Percentiles rank a stretch among this genome's conserved stretches.
phyloP scores from a whole-genome alignment of 1,140 invertebrate species.

The Chrysomallon squamiferum region DNA sequence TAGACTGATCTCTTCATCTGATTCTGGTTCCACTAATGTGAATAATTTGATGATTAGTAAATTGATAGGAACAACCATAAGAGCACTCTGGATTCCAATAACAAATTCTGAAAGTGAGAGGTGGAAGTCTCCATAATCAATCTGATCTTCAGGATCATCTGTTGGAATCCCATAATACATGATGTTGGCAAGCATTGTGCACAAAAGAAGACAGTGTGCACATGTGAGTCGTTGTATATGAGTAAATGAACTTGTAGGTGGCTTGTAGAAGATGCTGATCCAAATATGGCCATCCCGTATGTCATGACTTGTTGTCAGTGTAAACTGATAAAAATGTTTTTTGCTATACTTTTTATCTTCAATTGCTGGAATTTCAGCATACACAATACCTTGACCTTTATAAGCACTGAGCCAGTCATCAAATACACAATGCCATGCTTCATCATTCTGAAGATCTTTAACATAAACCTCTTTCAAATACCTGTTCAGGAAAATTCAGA shows the following conservation, averaged over 20 bases:
- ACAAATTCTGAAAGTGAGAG: constrained; percentile 32
- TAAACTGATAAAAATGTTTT: constrained; percentile 27
- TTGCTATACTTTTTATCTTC: constrained; percentile 37
- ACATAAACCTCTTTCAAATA: constrained; percentile 41
- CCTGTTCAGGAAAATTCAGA: no score
- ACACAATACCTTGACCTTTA: constrained; percentile 19
- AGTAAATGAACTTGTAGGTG: constrained; percentile 46
- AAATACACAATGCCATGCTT: constrained; percentile 40
- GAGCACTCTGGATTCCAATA: constrained; percentile 42
- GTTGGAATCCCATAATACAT: constrained; percentile 54
- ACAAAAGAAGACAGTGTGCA: constrained; percentile 45
- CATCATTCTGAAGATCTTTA: constrained; percentile 31
- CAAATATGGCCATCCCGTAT: constrained; percentile 47
- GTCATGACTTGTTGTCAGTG: constrained; percentile 44
- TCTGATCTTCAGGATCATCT: constrained; percentile 33
- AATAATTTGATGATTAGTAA: constrained; percentile 44
- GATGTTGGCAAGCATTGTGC: constrained; percentile 52
- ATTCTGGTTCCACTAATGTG: no score
- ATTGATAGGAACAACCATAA: constrained; percentile 49
- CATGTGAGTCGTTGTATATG: constrained; percentile 50
- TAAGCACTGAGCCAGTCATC: constrained; percentile 44
- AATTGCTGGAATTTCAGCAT: constrained; percentile 15
- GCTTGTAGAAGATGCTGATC: constrained; percentile 50
- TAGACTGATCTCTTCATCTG: no score
- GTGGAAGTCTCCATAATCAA: constrained; percentile 8